These are phyloP conservation scores for Sebastes aleutianus DNA, from an alignment of 2,797 vertebrate genomes.

Conservation along the genomic window DNA sequence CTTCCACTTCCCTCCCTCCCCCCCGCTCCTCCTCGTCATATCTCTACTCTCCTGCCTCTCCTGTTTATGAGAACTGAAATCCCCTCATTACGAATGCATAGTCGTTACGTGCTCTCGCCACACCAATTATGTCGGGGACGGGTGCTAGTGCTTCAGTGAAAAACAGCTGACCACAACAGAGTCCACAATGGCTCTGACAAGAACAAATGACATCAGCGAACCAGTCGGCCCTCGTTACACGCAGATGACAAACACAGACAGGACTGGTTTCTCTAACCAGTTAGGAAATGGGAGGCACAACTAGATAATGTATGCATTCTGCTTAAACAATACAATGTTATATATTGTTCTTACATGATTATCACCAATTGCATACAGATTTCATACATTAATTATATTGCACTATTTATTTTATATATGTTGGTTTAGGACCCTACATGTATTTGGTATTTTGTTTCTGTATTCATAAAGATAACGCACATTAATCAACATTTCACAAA, in stretches of 20 bases:
- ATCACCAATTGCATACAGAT: neutral
- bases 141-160: slow-evolving; percentile 35
- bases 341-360: neutral
- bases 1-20: neutral
- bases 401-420: neutral
- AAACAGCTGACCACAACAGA: slow-evolving; percentile 58
- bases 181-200: slow-evolving; percentile 49
- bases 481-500: neutral
- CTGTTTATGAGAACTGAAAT: slow-evolving; percentile 52
- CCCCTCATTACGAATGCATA: slow-evolving; percentile 62
- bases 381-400: neutral
- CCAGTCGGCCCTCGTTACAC: slow-evolving; percentile 24
- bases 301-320: neutral
- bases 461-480: neutral
- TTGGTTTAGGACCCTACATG: neutral
- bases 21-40: neutral
- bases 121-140: slow-evolving; percentile 52
- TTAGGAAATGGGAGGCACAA: neutral
- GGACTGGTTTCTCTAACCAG: neutral
- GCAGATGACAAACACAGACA: slow-evolving; percentile 28
- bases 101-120: slow-evolving; percentile 47
- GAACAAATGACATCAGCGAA: slow-evolving; percentile 61
- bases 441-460: neutral
- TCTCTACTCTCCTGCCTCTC: slow-evolving; percentile 26
- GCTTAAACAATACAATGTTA: neutral